A percentile compares a stretch with the other conserved stretches of the same genome.
Conservation (phyloP, 2,797 vertebrate genomes). For the Acrocephalus scirpaceus region DNA sequence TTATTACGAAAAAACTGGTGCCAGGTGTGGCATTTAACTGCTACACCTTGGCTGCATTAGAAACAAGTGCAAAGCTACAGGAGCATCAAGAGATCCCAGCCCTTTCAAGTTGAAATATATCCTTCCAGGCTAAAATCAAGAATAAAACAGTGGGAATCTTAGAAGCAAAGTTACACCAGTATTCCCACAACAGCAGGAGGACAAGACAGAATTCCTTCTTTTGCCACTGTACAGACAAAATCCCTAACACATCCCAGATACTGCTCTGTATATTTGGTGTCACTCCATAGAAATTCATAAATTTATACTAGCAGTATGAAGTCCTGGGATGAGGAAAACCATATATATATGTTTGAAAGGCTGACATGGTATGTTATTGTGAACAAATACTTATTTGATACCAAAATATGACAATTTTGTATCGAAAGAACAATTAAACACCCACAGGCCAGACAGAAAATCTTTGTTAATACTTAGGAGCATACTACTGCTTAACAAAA, state of each 20-base stretch:
- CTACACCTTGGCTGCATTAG: not conserved
- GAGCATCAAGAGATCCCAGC: not conserved
- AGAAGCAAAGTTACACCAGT: not conserved
- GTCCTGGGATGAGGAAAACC: not conserved
- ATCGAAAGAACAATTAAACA: not conserved
- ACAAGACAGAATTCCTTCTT: not conserved
- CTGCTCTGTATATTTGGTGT: not conserved
- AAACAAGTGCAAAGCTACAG: not conserved
- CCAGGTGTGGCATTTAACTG: not conserved
- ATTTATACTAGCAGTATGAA: not conserved
- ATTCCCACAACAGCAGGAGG: not conserved
- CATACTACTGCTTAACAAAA: not conserved
- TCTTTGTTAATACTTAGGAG: not conserved
- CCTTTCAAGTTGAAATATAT: not conserved
- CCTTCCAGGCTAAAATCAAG: not conserved
- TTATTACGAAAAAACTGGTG: not conserved
- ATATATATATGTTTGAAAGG: not conserved
- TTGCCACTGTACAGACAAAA: not conserved
- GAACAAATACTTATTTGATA: not conserved
- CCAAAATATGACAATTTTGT: not conserved
- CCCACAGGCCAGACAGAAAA: not conserved
- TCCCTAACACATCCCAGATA: not conserved
- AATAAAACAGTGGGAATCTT: not conserved
- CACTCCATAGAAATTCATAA: not conserved
- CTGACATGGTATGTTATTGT: not conserved